phyloP scores from a whole-genome alignment of 35 echinoderm and acorn worm genomes.

The Heliocidaris erythrogramma region DNA sequence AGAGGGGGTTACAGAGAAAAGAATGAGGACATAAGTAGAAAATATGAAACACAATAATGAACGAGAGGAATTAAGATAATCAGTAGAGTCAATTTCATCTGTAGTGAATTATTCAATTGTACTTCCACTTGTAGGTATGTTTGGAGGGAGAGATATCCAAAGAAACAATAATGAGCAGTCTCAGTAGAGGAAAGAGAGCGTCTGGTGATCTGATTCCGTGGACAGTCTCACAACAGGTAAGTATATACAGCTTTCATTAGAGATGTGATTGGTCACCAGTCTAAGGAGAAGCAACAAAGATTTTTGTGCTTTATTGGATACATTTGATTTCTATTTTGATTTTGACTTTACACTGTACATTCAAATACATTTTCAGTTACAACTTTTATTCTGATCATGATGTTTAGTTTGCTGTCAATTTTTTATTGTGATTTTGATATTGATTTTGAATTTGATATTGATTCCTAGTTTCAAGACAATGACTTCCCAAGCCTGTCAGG shows the following conservation, averaged over 20 bases:
- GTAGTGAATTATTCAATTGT: not conserved
- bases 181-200: slow-evolving; percentile 91
- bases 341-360: not conserved
- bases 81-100: not conserved
- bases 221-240: slow-evolving; percentile 97
- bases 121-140: slow-evolving; percentile 64
- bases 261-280: not conserved
- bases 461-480: slow-evolving; percentile 94
- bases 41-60: too few relatives aligned
- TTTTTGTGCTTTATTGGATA: too few relatives aligned
- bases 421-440: not conserved
- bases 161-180: slow-evolving; percentile 80
- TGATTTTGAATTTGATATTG: slow-evolving; percentile 21
- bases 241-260: not conserved
- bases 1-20: too few relatives aligned
- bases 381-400: not conserved
- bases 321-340: not conserved
- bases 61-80: too few relatives aligned
- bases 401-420: too few relatives aligned
- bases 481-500: slow-evolving; percentile 94
- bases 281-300: not conserved
- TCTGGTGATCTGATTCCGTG: slow-evolving; percentile 97
- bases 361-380: not conserved
- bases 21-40: too few relatives aligned
- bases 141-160: slow-evolving; percentile 99